Conservation (phyloP, 2,797 vertebrate genomes). For the Echeneis naucrates region DNA sequence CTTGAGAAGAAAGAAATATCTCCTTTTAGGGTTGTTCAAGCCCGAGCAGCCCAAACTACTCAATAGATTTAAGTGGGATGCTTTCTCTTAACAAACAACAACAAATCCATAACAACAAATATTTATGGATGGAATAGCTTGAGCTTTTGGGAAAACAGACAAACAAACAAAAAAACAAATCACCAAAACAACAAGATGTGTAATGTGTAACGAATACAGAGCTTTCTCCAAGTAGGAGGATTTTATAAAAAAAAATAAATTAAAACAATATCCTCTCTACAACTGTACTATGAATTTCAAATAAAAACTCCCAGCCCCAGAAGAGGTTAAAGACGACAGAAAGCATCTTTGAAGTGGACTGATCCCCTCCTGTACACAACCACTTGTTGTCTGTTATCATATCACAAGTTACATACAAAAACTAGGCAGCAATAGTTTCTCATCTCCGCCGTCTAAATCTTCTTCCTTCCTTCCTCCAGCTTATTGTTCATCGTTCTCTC, state of each 20-base stretch:
- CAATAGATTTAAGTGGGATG: too few relatives aligned
- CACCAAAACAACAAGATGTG: not conserved
- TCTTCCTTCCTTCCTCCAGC: not conserved
- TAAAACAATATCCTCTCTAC: not conserved
- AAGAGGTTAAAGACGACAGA: not conserved
- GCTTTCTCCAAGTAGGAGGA: not conserved
- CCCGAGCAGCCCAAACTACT: not conserved
- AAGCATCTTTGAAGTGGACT: not conserved
- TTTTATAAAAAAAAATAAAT: too few relatives aligned
- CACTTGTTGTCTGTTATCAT: slow-evolving; percentile 10
- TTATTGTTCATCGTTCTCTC: slow-evolving; percentile 20
- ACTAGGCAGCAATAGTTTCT: not conserved
- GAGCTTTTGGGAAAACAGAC: not conserved
- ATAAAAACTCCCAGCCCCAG: not conserved
- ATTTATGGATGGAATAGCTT: not conserved
- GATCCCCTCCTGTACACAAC: not conserved
- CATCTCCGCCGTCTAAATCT: not conserved
- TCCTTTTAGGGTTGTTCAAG: not conserved
- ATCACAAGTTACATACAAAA: not conserved
- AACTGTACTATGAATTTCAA: not conserved
- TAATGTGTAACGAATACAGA: not conserved
- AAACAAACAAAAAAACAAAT: too few relatives aligned
- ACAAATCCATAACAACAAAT: too few relatives aligned
- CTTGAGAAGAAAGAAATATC: not conserved
- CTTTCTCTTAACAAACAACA: not conserved